Base-by-base conservation (phyloP, 2,888 invertebrate species). In the Tipula vernalis region DNA sequence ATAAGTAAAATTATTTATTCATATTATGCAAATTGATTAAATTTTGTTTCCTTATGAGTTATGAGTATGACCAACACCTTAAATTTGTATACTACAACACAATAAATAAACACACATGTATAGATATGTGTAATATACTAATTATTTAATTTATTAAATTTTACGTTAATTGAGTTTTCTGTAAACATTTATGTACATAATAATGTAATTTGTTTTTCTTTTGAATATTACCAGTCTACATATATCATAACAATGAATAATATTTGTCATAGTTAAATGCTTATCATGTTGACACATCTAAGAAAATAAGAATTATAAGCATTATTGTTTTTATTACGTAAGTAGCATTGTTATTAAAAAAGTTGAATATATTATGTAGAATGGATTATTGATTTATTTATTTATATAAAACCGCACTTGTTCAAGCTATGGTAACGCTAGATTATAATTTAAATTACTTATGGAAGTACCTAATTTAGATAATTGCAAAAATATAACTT, bases 121-220 rank as follows among this genome's bases (percentile, higher is more conserved):
- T 47, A 47, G 10, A 28, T 28, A 47, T 47, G 13, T 28, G 71
- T 71, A 71, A 71, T 71, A 71, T 71, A 71, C 71, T 71, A 71
- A 71, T 71, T 71, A 71, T 71, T 71, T 71, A 71, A 71, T 71
- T 71, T 71, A 71, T 71, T 71, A 71, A 71, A 71, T 71, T 71
- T 71, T 71, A 71, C 71, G 6, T 71, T 71, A 71, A 71, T 71
- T 71, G 71, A 71, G 71, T 71, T 71, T 71, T 71, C 8, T 28
- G 28, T 28, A 18, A 2, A 39, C 39, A 39, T 39, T 5, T 6
- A 39, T 28, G 28, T 71, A 71, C 28, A 28, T 28, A 71, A 71
- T 71, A 28, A 28, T 71, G 10, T 71, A 71, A 71, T 71, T 71
- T 71, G 28, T 71, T 71, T 6, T 51, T 15, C 51, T 51, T 51